Base-by-base conservation (phyloP, 2,888 invertebrate species). In the Drosophila leonis region DNA sequence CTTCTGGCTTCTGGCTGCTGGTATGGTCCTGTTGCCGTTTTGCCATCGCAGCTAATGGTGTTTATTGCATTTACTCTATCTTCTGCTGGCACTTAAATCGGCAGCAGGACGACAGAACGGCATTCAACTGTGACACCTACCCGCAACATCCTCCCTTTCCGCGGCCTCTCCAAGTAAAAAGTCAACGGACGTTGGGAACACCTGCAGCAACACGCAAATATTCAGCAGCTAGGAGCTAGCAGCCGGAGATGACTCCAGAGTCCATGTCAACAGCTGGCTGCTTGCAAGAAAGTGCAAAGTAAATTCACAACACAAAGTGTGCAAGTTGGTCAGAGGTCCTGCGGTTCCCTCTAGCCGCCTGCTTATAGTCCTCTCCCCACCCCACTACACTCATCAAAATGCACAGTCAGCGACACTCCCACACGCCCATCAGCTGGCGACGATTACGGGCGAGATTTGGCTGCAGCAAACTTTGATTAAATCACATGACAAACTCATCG, bases 1-100 rank as follows among this genome's bases (percentile, higher is more conserved):
- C 24, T 37, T 15, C 18, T 49, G 48, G 48, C 18, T 31, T 5
- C 18, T 31, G 48, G 8, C 33, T 51, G 18, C 24, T 62, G 51
- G 52, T 51, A 24, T 33, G 29, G 27, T 37, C 41, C 60, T 42
- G 29, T 18, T 42, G 52, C 51, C 42, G 33, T 24, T 44, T 51
- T 49, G 57, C 57, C 72, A 73, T 77, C 71, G 70, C 72, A 75
- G 88, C 90, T 84, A 90, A 85, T 90, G 90, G 86, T 86, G 86
- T 90, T 86, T 86, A 86, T 86, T 86, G 88, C 90, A 88, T 86
- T 86, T 90, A 77, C 80, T 88, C 75, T 72, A 75, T 56, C 56
- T 48, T 29, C 75, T 80, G 65, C 73, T 85, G 88, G 82, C 88
- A 82, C 88, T 90, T 86, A 84, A 88, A 88, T 71, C 86, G 90